Evolutionary conservation across 2,888 invertebrate species (phyloP), one percentile per base, ranked within the genome.

Genomic region (Prenolepis imparis): DNA sequence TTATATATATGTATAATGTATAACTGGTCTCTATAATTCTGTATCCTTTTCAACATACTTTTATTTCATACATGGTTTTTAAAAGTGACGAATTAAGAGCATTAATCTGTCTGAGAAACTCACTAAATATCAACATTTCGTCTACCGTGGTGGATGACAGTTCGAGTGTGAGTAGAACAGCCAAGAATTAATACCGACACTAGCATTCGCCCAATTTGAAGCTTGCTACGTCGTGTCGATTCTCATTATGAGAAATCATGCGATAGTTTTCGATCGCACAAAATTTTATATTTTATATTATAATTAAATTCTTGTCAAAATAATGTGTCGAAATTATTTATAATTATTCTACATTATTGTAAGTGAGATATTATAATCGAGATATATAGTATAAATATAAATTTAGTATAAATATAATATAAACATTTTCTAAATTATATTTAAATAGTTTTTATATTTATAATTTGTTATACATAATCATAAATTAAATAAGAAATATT

Each of bases 191-290:
- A 93, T 93, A 91, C 90, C 90, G 89, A 90, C 84, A 88, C 87
- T 93, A 93, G 93, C 92, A 82, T 89, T 89, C 87, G 90, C 91
- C 92, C 91, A 93, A 93, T 91, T 92, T 89, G 90, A 89, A 90
- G 82, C 72, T 21, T 70, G 82, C 82, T 84, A 82, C 44, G 44
- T 48, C n/a, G 67, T 85, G 90, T 89, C 91, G 82, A 68, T 84
- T 82, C 78, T 77, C 52, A 85, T 90, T 88, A 90, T 73, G 32
- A 41, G 21, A 61, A 72, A 82, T 28, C 11, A 57, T 80, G 28
- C 11, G 59, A 57, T 70, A 87, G 11, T 82, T 82, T 78, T 63
- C 21, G 15, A 21, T 57, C 36, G 55, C 48, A 32, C 44, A 5
- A 74, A 77, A 68, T 41, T 15, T 39, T 74, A 2, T n/a, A 5